These are phyloP conservation scores for Hemaris fuciformis DNA, from an alignment of 2,888 invertebrate species.

Conservation along the genomic window DNA sequence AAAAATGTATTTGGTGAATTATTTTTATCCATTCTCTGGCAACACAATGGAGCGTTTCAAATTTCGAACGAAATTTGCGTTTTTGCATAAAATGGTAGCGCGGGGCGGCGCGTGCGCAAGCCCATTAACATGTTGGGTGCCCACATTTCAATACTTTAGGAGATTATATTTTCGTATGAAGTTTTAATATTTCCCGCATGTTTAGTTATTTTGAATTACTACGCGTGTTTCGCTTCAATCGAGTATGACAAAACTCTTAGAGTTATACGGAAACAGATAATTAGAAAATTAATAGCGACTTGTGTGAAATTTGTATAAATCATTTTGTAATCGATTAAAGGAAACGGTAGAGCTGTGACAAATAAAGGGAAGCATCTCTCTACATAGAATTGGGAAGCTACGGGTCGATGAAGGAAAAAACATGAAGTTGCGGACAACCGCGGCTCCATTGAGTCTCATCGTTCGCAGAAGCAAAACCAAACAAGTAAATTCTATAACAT, in stretches of 20 bases:
- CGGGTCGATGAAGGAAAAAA: conserved; percentile 1
- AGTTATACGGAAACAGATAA: no score
- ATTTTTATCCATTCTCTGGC: conserved; percentile 71
- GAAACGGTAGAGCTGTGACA: no score
- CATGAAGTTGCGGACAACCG: background rate
- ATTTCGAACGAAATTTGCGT: conserved; percentile 80
- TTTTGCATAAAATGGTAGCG: conserved; percentile 77
- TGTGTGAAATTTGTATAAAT: no score
- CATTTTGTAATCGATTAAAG: no score
- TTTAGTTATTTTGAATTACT: no score
- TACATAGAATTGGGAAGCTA: no score
- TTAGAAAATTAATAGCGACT: no score
- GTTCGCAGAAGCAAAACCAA: background rate
- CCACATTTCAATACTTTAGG: conserved; percentile 29
- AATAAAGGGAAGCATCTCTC: no score
- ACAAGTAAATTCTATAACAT: background rate
- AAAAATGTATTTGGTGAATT: conserved; percentile 68
- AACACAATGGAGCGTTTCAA: conserved; percentile 78
- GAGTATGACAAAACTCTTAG: no score
- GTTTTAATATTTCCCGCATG: no score
- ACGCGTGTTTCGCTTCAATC: no score
- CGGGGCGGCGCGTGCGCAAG: conserved; percentile 67
- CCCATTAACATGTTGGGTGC: conserved; percentile 53
- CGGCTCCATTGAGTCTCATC: background rate
- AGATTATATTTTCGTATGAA: background rate